phyloP scores from a whole-genome alignment of 2,113 vertebrate genomes.

The Scolopax mira region DNA sequence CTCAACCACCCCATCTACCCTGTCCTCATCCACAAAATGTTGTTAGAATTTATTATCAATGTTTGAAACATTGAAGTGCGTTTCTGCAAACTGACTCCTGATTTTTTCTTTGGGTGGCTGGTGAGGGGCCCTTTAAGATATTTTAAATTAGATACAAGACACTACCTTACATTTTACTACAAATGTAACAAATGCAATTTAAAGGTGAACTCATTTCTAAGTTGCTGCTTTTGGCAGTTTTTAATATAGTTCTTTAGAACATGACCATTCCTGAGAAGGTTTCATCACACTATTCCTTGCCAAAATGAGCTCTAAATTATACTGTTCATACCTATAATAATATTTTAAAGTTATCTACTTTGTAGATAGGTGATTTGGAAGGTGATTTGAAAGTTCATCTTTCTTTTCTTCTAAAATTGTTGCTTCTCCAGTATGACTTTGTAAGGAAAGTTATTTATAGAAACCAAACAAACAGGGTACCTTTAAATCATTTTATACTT shows the following conservation, averaged over 20 bases:
- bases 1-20: background rate
- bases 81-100: background rate
- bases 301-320: background rate
- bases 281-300: background rate
- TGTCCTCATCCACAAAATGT: background rate
- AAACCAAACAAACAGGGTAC: background rate
- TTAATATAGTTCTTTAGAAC: background rate
- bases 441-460: background rate
- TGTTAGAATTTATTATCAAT: constrained; percentile 13
- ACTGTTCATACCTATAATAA: background rate
- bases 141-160: background rate
- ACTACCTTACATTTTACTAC: background rate
- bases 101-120: background rate
- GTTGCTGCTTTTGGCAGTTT: background rate
- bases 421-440: background rate
- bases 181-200: background rate
- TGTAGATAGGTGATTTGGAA: background rate
- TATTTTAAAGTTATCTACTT: background rate
- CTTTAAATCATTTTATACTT: background rate
- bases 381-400: background rate
- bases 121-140: background rate
- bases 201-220: background rate
- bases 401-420: background rate
- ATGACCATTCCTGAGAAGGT: background rate
- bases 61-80: background rate